Evolutionary conservation across 23 tunicate genomes (phyloP).

Genomic region (Ciona savignyi): DNA sequence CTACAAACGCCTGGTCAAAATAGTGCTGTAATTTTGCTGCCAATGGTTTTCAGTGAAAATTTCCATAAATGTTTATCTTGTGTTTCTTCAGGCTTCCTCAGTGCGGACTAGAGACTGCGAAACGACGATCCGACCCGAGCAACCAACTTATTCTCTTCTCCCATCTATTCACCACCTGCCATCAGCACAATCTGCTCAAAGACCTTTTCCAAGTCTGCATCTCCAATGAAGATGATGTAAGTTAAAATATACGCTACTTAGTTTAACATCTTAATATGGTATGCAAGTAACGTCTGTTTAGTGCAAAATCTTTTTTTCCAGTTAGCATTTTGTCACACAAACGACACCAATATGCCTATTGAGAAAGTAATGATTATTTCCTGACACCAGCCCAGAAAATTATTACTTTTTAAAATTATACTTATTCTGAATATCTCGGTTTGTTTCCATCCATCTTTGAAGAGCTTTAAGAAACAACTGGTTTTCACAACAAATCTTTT

Average conservation of each 20-base stretch:
- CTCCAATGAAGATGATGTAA: slow-evolving; percentile 52
- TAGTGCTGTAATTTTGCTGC: not conserved
- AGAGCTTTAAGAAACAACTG: too few relatives aligned
- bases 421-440: too few relatives aligned
- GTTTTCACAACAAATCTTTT: not conserved
- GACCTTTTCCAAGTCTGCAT: slow-evolving; percentile 32
- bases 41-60: too few relatives aligned
- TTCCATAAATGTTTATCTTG: not conserved
- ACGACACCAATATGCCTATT: too few relatives aligned
- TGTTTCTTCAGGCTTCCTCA: slow-evolving; percentile 19
- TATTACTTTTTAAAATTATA: too few relatives aligned
- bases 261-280: not conserved
- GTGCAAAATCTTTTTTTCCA: too few relatives aligned
- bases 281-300: too few relatives aligned
- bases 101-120: slow-evolving; percentile 41
- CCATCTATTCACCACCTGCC: slow-evolving; percentile 59
- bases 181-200: slow-evolving; percentile 35
- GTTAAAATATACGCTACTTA: not conserved
- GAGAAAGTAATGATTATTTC: too few relatives aligned
- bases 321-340: too few relatives aligned
- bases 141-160: slow-evolving; percentile 24
- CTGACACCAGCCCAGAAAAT: too few relatives aligned
- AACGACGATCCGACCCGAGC: slow-evolving; percentile 12
- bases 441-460: too few relatives aligned
- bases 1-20: not conserved